phyloP scores from a whole-genome alignment of 1,140 invertebrate genomes.

The Reticulitermes speratus region DNA sequence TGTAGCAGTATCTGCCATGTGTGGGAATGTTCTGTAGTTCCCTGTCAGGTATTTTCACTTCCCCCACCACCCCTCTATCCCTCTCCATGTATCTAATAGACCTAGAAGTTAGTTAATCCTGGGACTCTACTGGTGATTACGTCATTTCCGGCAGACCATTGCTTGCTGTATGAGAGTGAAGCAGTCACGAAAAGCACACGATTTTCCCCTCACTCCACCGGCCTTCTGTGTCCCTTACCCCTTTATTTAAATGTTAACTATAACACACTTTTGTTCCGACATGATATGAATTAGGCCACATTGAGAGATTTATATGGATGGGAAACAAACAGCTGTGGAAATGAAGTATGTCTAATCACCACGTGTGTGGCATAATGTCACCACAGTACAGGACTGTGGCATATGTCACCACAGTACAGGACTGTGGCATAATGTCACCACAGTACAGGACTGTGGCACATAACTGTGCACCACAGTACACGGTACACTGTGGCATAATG shows the following conservation, averaged over 20 bases:
- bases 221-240: neutral
- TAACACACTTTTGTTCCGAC: no score
- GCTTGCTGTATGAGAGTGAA: slow-evolving; percentile 20
- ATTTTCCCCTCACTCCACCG: neutral
- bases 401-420: no score
- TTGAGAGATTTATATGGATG: no score
- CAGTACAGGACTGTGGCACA: no score
- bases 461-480: no score
- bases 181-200: slow-evolving; percentile 17
- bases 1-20: neutral
- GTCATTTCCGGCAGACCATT: slow-evolving; percentile 24
- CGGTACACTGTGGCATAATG: no score
- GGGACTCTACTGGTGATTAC: slow-evolving; percentile 25
- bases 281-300: no score
- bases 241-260: neutral
- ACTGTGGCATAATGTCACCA: no score
- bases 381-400: no score
- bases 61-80: neutral
- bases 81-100: slow-evolving; percentile 23
- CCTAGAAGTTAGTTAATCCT: slow-evolving; percentile 29
- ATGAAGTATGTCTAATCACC: no score
- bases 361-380: no score
- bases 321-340: no score
- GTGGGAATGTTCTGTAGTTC: slow-evolving; percentile 17
- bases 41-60: slow-evolving; percentile 22